Evolutionary conservation across 2,888 invertebrate species (phyloP), one percentile per base, ranked within the genome.

Genomic region (Glyphotaelius pellucidus): DNA sequence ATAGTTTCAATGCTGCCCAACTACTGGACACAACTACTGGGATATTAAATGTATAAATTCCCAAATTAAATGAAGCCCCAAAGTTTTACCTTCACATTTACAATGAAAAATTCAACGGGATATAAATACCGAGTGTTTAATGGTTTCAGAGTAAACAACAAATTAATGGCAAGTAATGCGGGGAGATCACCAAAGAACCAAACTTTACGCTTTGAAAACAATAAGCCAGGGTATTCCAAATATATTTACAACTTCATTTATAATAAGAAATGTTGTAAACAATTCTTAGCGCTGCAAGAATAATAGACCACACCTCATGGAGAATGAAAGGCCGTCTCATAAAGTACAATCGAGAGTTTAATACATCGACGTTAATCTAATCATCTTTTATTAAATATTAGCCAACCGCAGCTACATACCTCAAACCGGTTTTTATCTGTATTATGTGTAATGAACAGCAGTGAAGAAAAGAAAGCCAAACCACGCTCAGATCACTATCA

Each of bases 1-100:
- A 67, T 67, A 67, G 19, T n/a, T 67, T 67, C 67, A 67, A 67
- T 67, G 67, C 25, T 67, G n/a, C n/a, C n/a, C n/a, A n/a, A 7
- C 52, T 25, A n/a, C 1, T 67, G 7, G 5, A 15, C 9, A 67
- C 67, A 67, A 67, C 67, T 67, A n/a, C 67, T 67, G 25, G 67
- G 67, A 67, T 25, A 67, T 67, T 67, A 67, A 67, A 67, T 67
- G 67, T 25, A 67, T n/a, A 9, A 67, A 67, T 67, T 67, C 67
- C 67, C 67, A 67, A 67, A 67, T 67, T 67, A 67, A 67, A n/a
- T 67, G 67, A 67, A 67, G 67, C 67, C 67, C 67, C 67, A 67
- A 67, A 67, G 67, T 67, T 67, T 67, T 67, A 67, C 25, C 67
- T 67, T 67, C 67, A 67, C 67, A 67, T 67, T 67, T 67, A 67